Evolutionary conservation across 2,113 vertebrate genomes (phyloP).

Genomic region (Halcyon senegalensis): DNA sequence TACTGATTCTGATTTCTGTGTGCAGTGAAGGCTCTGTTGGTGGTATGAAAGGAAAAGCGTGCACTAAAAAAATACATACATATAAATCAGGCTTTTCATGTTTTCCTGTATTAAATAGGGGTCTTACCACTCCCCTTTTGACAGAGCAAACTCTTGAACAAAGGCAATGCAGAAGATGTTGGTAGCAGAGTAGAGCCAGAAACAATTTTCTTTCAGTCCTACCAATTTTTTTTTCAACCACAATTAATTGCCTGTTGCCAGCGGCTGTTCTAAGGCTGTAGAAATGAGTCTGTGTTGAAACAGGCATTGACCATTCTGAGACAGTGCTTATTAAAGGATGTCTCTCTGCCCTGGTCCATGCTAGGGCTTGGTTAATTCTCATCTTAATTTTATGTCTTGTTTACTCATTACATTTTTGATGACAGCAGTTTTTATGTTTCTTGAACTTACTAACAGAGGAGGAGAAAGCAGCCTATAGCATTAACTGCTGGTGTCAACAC

Average conservation of each 20-base stretch:
- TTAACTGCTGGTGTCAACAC: constrained; percentile 5
- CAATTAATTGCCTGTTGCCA: background rate
- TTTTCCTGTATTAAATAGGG: background rate
- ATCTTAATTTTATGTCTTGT: background rate
- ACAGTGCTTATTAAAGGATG: background rate
- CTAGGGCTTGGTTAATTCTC: background rate
- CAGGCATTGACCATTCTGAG: background rate
- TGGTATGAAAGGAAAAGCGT: background rate
- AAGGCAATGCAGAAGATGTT: background rate
- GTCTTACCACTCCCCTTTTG: background rate
- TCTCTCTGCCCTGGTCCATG: background rate
- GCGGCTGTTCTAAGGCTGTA: background rate
- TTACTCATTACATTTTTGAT: background rate
- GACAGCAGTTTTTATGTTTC: background rate
- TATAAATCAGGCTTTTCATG: background rate
- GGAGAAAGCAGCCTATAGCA: background rate
- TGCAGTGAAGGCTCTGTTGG: background rate
- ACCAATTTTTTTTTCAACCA: background rate
- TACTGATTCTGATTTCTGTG: background rate
- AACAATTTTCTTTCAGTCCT: background rate
- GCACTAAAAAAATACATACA: background rate
- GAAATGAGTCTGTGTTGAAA: background rate
- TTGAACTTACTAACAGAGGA: background rate
- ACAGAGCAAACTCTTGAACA: background rate
- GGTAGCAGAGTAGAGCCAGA: background rate